phyloP scores from a whole-genome alignment of 2,113 vertebrate genomes.

The Lophura nycthemera region DNA sequence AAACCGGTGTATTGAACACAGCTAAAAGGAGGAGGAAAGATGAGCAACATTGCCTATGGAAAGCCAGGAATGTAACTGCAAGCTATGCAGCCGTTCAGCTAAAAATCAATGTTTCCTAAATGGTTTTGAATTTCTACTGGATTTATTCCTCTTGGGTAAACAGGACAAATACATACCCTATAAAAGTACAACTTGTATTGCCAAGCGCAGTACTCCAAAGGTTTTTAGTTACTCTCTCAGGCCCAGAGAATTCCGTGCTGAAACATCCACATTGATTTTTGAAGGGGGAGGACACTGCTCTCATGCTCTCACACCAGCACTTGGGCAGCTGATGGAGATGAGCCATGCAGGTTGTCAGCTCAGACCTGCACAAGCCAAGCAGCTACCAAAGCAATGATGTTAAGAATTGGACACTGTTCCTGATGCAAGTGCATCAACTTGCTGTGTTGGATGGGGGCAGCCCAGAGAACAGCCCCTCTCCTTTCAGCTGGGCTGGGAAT shows the following conservation, averaged over 20 bases:
- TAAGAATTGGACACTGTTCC: background rate
- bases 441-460: rapidly evolving
- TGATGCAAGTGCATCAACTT: background rate
- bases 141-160: constrained; percentile 37
- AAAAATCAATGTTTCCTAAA: constrained; percentile 14
- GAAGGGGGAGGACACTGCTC: background rate
- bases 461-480: background rate
- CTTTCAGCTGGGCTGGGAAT: background rate
- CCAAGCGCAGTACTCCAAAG: background rate
- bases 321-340: background rate
- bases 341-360: background rate
- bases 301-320: background rate
- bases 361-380: background rate
- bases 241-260: background rate
- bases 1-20: background rate
- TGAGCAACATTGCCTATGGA: background rate
- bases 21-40: background rate
- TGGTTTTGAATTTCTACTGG: background rate
- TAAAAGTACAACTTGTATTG: background rate
- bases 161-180: background rate
- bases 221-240: background rate
- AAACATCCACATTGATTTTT: background rate
- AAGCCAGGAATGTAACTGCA: background rate
- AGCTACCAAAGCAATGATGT: background rate
- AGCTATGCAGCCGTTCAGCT: background rate